phyloP scores from a whole-genome alignment of 2,797 vertebrate species.

The Phataginus tricuspis region DNA sequence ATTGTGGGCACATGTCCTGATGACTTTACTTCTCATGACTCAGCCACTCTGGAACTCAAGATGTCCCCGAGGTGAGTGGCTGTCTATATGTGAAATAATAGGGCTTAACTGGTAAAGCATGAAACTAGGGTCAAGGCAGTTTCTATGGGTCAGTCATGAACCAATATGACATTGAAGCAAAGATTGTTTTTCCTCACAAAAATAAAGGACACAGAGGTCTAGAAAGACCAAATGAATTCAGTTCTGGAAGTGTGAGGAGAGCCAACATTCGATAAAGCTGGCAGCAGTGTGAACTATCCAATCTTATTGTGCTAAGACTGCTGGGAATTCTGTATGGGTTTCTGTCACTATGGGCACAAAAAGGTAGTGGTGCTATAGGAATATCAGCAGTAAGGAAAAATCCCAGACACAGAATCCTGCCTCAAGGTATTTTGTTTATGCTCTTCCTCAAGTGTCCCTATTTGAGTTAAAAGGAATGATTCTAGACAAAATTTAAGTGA shows the following conservation, averaged over 20 bases:
- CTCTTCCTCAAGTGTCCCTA: not conserved
- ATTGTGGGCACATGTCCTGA: not conserved
- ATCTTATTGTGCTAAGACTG: not conserved
- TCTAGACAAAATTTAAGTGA: not conserved
- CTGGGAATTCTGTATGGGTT: not conserved
- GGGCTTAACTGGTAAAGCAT: not conserved
- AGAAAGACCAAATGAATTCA: not conserved
- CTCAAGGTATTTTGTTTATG: not conserved
- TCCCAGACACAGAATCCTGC: not conserved
- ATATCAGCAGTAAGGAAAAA: not conserved
- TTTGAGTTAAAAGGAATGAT: not conserved
- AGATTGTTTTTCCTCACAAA: not conserved
- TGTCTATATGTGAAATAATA: not conserved
- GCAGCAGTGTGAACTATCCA: no score
- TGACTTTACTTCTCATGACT: not conserved
- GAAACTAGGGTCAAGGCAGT: not conserved
- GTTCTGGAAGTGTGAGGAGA: not conserved
- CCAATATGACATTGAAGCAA: not conserved
- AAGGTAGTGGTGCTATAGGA: not conserved
- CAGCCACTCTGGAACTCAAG: not conserved
- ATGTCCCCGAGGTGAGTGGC: not conserved
- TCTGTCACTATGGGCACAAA: not conserved
- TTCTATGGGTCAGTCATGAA: not conserved
- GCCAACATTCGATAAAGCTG: not conserved
- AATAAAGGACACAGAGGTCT: not conserved